Base-by-base conservation (phyloP, 2,113 vertebrate species). In the Scophthalmus maximus region DNA sequence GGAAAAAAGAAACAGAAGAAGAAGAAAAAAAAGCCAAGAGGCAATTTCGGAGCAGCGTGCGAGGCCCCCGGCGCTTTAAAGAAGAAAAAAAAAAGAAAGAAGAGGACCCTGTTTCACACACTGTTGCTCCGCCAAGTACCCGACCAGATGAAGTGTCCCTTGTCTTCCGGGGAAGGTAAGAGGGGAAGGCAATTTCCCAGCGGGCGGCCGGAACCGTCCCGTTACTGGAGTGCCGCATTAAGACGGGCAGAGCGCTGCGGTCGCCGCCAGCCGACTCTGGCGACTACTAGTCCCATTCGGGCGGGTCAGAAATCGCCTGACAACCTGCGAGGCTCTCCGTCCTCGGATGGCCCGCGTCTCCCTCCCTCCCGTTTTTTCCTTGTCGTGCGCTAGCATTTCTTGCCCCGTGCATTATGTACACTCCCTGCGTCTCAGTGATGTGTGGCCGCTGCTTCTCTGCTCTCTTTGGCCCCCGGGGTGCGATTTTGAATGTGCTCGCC, bases 171-270 rank as follows among this genome's bases (percentile, higher is more conserved):
- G 49, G 65, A 72, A 22, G 59, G 66, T 46, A 53, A 66, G 18
- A 63, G 68, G 68, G 59, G 75, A n/a, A 78, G 69, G 58, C 78
- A 29, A 83, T 88, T 87, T 88, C 80, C 86, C 84, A 76, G 69
- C 0, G 23, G 82, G 61, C 44, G n/a, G 32, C 1, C 6, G 53
- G 32, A 71, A 52, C 77, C 8, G 49, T 76, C 17, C 7, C 79
- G 68, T 75, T 71, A 82, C 75, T 62, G 69, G 47, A 69, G 25
- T 27, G 7, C 22, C 0, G n/a, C 0, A 23, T 53, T 18, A 32
- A 44, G 50, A 30, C 32, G 2, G 60, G 15, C 26, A 22, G 46
- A 23, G 25, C 12, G 11, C 65, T 9, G 50, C 51, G 50, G 58
- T 49, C 61, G 14, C 74, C 46, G 57, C 79, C 59, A 49, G 53